These are phyloP conservation scores for Rhynchomys soricoides DNA, from an alignment of 2,113 vertebrate species.

Conservation along the genomic window DNA sequence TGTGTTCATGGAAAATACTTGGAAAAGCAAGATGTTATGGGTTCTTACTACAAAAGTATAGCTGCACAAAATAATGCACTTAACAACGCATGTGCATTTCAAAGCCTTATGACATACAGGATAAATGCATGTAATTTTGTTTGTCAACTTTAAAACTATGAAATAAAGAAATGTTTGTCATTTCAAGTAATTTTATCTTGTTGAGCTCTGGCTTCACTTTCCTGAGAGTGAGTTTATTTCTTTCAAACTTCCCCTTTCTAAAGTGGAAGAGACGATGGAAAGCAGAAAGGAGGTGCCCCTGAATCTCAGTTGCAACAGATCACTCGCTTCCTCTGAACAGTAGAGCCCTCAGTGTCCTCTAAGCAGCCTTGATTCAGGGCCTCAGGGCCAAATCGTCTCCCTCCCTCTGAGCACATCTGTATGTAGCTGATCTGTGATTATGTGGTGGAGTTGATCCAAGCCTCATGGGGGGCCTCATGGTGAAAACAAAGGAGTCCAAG, in stretches of 20 bases:
- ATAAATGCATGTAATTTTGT: neutral
- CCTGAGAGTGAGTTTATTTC: neutral
- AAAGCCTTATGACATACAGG: neutral
- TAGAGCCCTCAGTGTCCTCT: neutral
- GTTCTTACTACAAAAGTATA: neutral
- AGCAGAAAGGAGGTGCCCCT: neutral
- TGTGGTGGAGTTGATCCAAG: too few species aligned
- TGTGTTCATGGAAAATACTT: neutral
- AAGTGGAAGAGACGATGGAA: constrained; percentile 27
- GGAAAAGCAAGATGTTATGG: neutral
- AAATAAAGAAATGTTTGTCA: neutral
- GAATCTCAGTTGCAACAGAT: neutral
- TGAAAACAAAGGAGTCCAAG: neutral
- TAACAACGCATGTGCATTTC: neutral
- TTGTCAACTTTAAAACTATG: neutral
- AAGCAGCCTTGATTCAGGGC: neutral
- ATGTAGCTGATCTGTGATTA: neutral
- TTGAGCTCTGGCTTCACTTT: neutral
- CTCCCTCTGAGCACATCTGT: neutral
- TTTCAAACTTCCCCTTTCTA: neutral
- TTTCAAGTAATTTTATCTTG: neutral
- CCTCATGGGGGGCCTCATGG: neutral
- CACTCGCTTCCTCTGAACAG: neutral
- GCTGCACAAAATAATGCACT: neutral
- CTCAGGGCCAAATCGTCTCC: neutral